These are phyloP conservation scores for Anhinga anhinga DNA, from an alignment of 2,113 vertebrate species.

Conservation along the genomic window DNA sequence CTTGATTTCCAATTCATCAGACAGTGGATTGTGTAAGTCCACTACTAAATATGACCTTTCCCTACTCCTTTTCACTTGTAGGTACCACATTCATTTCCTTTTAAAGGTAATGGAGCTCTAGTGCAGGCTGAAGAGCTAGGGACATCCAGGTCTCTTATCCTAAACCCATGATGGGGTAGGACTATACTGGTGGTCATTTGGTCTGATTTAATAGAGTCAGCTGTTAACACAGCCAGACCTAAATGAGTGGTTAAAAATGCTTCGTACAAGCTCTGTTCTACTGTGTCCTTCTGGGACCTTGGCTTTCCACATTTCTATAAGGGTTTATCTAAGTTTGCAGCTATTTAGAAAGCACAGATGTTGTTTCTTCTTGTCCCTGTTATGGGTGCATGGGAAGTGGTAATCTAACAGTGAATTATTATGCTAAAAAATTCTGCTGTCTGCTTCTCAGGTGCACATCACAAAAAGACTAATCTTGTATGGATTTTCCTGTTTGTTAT, in stretches of 20 bases:
- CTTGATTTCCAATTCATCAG: constrained; percentile 3
- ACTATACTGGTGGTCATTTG: neutral
- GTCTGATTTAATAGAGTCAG: neutral
- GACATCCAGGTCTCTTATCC: neutral
- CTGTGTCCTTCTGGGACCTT: neutral
- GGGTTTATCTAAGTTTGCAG: neutral
- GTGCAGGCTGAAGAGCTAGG: neutral
- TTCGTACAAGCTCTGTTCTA: neutral
- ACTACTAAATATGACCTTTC: neutral
- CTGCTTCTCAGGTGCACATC: neutral
- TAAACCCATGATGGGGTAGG: neutral
- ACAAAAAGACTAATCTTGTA: neutral
- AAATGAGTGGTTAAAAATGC: neutral
- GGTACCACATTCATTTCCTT: neutral
- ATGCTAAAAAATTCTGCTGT: constrained; percentile 27
- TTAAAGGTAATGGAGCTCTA: neutral
- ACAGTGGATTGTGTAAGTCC: neutral
- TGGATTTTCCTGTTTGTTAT: neutral
- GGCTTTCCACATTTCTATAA: neutral
- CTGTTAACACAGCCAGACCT: neutral
- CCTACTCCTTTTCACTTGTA: neutral
- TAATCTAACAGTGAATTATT: constrained; percentile 6
- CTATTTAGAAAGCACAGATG: constrained; percentile 19
- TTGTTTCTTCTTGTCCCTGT: neutral
- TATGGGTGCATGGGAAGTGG: neutral